Conservation (phyloP, 2,888 invertebrate species). For the Ormia ochracea region DNA sequence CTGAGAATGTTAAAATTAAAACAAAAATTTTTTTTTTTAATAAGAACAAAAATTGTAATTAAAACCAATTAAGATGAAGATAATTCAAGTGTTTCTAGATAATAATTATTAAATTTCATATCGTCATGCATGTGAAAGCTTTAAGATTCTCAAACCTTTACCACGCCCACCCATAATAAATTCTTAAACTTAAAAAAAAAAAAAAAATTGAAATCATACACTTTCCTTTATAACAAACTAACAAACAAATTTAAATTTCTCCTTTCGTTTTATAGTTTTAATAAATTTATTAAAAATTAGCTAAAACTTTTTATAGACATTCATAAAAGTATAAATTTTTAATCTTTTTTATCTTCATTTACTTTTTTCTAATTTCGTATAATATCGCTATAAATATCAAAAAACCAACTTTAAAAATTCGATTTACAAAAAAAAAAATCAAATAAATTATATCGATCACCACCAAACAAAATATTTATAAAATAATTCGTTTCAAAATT, state of each 20-base stretch:
- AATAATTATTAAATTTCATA: too few species aligned
- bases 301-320: conserved; percentile 14
- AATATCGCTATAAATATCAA: conserved; percentile 53
- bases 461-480: conserved; percentile 26
- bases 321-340: conserved; percentile 43
- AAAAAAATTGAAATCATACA: conserved; percentile 21
- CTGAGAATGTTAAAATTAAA: too few species aligned
- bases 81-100: too few species aligned
- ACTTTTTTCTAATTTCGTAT: conserved; percentile 60
- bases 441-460: conserved; percentile 53
- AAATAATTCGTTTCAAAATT: conserved; percentile 45
- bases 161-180: too few species aligned
- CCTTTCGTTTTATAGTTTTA: neutral
- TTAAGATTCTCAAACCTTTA: too few species aligned
- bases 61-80: too few species aligned
- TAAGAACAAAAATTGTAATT: too few species aligned
- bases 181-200: too few species aligned
- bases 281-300: neutral
- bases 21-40: too few species aligned
- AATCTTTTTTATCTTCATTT: conserved; percentile 62
- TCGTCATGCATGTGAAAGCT: too few species aligned
- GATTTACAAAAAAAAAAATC: conserved; percentile 22
- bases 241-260: neutral
- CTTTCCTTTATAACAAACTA: neutral
- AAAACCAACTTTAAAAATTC: conserved; percentile 55